A percentile compares a stretch with the other conserved stretches of the same genome.
phyloP scores from a whole-genome alignment of 2,797 vertebrate genomes.

The Sparus aurata region DNA sequence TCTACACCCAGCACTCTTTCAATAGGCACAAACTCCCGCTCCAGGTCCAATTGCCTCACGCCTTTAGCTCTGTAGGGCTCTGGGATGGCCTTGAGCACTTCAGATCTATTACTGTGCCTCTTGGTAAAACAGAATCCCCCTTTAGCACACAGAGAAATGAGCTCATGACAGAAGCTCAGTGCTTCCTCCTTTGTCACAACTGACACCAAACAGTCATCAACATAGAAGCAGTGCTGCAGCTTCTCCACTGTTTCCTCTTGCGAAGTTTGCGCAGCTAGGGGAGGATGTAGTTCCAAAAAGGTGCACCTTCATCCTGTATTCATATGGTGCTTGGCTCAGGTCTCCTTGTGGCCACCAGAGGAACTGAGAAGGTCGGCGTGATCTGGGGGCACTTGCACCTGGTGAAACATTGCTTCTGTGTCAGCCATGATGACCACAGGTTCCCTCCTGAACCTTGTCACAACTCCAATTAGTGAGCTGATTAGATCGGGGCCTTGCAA shows the following conservation, averaged over 20 bases:
- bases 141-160: background rate
- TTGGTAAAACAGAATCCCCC: background rate
- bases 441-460: background rate
- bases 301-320: conserved; percentile 14
- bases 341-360: conserved; percentile 5
- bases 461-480: background rate
- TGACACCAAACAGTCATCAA: conserved; percentile 4
- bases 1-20: conserved; percentile 27
- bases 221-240: conserved; percentile 9
- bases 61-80: background rate
- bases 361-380: conserved; percentile 1
- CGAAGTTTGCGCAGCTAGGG: no score
- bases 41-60: conserved; percentile 8
- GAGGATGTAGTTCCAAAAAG: conserved; percentile 18
- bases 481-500: background rate
- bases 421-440: background rate
- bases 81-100: background rate
- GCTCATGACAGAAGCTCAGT: background rate
- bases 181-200: background rate
- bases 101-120: conserved; percentile 5
- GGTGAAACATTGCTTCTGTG: conserved; percentile 6
- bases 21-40: background rate
- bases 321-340: background rate
- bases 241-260: conserved; percentile 1
- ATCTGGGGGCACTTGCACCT: background rate